Base-by-base conservation (phyloP, 2,113 vertebrate genomes). In the Nesogale talazaci region DNA sequence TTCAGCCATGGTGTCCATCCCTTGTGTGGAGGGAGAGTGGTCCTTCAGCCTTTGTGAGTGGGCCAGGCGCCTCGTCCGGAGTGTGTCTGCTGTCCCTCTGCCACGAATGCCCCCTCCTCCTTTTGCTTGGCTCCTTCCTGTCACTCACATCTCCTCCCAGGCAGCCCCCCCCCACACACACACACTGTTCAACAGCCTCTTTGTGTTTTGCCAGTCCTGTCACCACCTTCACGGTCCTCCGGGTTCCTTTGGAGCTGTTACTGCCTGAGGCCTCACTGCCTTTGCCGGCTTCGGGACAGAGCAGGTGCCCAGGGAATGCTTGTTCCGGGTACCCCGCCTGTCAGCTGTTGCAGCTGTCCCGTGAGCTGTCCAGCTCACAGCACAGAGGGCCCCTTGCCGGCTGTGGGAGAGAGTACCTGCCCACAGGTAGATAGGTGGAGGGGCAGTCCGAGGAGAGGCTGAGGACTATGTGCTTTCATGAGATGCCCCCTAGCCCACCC, bases 251-350 rank as follows among this genome's bases (percentile, higher is more conserved):
- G 1, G 7, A 15, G 69, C 46, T 34, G 81, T 42, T 29, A 23
- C 61, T 27, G 12, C 31, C 34, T 9, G 38, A 34, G 40, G 25
- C 10, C 63, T 19, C 34, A 59, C 10, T 2, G 36, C 23, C 34
- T 34, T 17, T 3, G 1, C 10, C 59, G 36, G 52, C 11, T 63
- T 46, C 52, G 42, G 85, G 31, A 67, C 3, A 2, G 3, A 38
- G 79, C 10, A 23, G 56, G 34, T 9, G 2, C 61, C 12, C 76
- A 8, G 70, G 6, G 20, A 29, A 12, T 22, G 83, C 27, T 31
- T 19, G 83, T 31, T 31, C 1, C 11, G 0, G 7, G 56, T 29
- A 27, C 36, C 23, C 84, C 42, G 31, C 1, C 52, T 0, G 0
- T 59, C 88, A 14, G n/a, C 22, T 52, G 19, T 0, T 40, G 57